Conservation (phyloP, 2,888 invertebrate species). For the Abrostola tripartita region DNA sequence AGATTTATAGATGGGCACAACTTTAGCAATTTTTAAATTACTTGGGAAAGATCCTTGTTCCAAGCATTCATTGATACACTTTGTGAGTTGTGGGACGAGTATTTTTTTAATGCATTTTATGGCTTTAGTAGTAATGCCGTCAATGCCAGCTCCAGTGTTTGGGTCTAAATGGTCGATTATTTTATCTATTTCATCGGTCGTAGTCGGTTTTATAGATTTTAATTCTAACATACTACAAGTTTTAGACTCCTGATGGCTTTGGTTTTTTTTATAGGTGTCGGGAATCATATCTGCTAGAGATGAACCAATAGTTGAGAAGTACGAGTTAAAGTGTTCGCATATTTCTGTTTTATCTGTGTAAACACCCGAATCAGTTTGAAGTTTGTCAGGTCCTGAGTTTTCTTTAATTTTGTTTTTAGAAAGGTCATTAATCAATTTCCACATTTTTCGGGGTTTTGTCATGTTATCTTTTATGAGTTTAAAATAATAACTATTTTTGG, state of each 20-base stretch:
- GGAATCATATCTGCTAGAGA: constrained; percentile 36
- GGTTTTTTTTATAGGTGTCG: constrained; percentile 10
- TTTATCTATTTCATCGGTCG: not conserved
- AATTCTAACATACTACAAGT: not conserved
- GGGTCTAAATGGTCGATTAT: too few species aligned
- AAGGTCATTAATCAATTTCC: not conserved
- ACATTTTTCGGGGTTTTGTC: too few species aligned
- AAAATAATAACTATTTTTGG: too few species aligned
- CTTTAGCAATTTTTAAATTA: constrained; percentile 13
- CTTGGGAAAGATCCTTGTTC: constrained; percentile 17
- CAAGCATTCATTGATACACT: constrained; percentile 7
- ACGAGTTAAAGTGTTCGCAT: constrained; percentile 38
- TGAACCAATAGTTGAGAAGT: constrained; percentile 30
- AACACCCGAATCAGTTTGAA: constrained; percentile 5
- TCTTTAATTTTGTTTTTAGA: constrained; percentile 28
- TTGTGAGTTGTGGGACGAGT: constrained; percentile 2
- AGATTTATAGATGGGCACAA: constrained; percentile 28
- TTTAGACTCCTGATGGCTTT: not conserved
- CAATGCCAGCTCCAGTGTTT: too few species aligned
- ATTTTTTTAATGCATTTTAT: constrained; percentile 19
- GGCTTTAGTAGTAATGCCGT: not conserved
- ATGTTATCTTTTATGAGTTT: too few species aligned
- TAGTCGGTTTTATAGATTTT: not conserved
- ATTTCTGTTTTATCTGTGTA: constrained; percentile 26
- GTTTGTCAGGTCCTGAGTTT: constrained; percentile 21